phyloP scores from a whole-genome alignment of 2,888 invertebrate genomes.

The Tanypteryx hageni region DNA sequence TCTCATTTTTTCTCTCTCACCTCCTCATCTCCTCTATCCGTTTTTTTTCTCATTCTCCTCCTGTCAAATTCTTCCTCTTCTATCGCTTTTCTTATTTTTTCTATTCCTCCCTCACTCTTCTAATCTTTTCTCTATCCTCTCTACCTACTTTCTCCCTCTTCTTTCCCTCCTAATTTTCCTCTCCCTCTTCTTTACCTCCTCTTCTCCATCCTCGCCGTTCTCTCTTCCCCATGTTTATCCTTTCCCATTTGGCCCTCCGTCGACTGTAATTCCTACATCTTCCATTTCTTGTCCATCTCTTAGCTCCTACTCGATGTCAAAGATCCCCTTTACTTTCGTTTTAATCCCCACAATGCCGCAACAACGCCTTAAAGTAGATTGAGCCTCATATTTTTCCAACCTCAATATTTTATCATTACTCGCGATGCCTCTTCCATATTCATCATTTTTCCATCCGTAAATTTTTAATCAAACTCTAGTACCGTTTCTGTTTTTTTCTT shows the following conservation, averaged over 20 bases:
- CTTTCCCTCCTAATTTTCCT: neutral
- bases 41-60: neutral
- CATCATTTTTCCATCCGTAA: constrained; percentile 1
- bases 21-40: too few relatives aligned
- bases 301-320: neutral
- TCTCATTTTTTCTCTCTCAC: too few relatives aligned
- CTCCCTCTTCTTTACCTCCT: neutral
- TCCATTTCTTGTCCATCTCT: neutral
- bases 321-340: too few relatives aligned
- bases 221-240: too few relatives aligned
- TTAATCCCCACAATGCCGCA: neutral
- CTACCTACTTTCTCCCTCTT: neutral
- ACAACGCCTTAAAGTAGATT: neutral
- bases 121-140: neutral
- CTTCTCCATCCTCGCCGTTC: too few relatives aligned
- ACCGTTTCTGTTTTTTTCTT: neutral
- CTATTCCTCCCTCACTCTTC: too few relatives aligned
- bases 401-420: constrained; percentile 1
- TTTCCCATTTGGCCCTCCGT: too few relatives aligned
- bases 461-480: neutral
- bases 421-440: neutral
- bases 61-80: too few relatives aligned
- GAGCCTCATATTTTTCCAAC: neutral
- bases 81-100: too few relatives aligned
- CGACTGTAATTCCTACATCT: too few relatives aligned